Evolutionary conservation across 2,113 vertebrate species (phyloP).

Genomic region (Hypocryptadius cinnamomeus): DNA sequence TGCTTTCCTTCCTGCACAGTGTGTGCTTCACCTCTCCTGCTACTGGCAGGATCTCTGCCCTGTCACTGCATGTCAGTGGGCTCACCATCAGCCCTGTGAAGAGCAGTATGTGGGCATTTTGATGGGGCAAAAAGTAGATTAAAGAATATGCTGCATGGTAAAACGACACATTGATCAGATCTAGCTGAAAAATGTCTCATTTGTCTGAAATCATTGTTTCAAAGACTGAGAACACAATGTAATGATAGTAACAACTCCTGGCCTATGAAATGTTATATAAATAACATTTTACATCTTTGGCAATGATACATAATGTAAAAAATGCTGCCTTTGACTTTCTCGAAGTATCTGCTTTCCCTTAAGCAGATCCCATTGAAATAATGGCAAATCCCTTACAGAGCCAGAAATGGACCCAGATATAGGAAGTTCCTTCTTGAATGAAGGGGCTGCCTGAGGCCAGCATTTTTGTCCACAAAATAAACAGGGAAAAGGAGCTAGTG

Average conservation of each 20-base stretch:
- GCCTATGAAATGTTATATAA: background rate
- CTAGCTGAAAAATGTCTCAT: background rate
- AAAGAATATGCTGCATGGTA: background rate
- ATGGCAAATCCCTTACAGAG: background rate
- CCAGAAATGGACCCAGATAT: background rate
- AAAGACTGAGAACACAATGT: background rate
- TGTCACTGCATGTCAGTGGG: background rate
- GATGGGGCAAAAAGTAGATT: background rate
- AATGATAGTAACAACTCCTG: background rate
- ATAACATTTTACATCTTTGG: background rate
- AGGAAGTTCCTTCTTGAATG: background rate
- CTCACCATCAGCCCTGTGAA: background rate
- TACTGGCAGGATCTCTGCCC: background rate
- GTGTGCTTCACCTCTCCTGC: background rate
- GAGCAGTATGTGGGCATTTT: fast-evolving
- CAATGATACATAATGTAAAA: background rate
- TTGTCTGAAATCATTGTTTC: background rate
- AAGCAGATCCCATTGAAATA: background rate
- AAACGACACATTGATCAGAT: background rate
- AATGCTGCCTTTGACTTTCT: background rate
- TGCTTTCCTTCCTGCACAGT: background rate
- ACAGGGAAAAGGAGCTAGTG: background rate
- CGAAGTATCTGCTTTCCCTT: background rate
- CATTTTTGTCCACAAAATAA: background rate
- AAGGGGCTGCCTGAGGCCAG: background rate